Percentiles rank a stretch among this genome's conserved stretches.
Evolutionary conservation across 2,797 vertebrate genomes (phyloP).

Genomic region (Enteromius treurensis): DNA sequence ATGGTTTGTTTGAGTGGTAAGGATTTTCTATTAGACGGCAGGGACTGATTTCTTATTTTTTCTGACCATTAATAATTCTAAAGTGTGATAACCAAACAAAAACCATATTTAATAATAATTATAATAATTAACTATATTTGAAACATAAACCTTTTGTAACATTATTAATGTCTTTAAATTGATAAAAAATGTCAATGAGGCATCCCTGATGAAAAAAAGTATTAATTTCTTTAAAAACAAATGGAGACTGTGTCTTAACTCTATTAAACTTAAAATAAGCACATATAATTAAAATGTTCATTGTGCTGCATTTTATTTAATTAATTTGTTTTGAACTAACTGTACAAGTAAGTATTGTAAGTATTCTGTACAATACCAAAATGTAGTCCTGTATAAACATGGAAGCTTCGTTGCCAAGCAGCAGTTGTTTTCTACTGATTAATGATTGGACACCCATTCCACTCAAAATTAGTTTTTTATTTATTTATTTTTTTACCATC

Average conservation of each 20-base stretch:
- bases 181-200: background rate
- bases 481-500: background rate
- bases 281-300: background rate
- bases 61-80: background rate
- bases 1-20: conserved; percentile 7
- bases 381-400: background rate
- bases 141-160: too few species aligned
- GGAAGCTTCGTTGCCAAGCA: background rate
- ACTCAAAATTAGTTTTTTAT: background rate
- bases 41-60: too few species aligned
- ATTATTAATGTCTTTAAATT: background rate
- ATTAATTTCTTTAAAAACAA: background rate
- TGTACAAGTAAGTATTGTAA: background rate
- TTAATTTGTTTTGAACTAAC: background rate
- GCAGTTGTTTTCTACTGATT: too few species aligned
- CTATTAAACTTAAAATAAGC: background rate
- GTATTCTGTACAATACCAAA: background rate
- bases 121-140: too few species aligned
- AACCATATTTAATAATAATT: background rate
- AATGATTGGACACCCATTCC: background rate
- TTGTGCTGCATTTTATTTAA: background rate
- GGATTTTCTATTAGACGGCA: too few species aligned
- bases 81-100: background rate
- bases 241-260: background rate
- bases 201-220: background rate